A percentile compares a stretch with the other conserved stretches of the same genome.
Evolutionary conservation across 2,797 vertebrate species (phyloP).

Genomic region (Rhodeus uyekii): DNA sequence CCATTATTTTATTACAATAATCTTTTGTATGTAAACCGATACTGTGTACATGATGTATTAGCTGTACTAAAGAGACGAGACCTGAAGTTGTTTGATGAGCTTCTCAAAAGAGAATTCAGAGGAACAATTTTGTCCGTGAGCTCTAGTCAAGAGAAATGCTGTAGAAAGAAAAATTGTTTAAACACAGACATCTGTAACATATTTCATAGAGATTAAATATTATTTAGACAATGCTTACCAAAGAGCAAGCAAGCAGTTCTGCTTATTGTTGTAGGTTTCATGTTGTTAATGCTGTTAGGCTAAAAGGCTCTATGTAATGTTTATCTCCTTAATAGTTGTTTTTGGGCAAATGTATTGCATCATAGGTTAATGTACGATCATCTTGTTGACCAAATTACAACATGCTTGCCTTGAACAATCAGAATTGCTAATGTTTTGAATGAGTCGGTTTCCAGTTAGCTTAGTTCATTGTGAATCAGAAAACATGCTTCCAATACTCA

Average conservation of each 20-base stretch:
- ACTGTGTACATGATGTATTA: neutral
- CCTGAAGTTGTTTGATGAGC: conserved; percentile 56
- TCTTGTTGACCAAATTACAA: conserved; percentile 32
- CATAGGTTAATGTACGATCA: conserved; percentile 34
- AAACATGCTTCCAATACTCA: neutral
- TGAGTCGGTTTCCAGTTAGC: neutral
- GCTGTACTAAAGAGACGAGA: conserved; percentile 29
- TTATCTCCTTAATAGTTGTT: neutral
- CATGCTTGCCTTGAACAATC: conserved; percentile 16
- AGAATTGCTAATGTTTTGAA: neutral
- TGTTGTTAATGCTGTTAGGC: neutral
- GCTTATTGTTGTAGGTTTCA: neutral
- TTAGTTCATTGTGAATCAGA: neutral
- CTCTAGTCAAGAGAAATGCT: conserved; percentile 16
- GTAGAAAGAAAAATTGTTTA: neutral
- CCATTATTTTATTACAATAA: neutral
- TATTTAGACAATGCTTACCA: conserved; percentile 64
- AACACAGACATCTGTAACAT: neutral
- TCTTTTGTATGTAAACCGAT: neutral
- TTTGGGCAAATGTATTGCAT: conserved; percentile 10
- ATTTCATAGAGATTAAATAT: neutral
- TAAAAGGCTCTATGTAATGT: neutral
- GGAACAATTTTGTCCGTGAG: conserved; percentile 1
- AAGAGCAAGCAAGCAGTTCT: conserved; percentile 55
- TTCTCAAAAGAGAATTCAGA: neutral